Conservation (phyloP, 2,797 vertebrate species). For the Mallotus villosus region DNA sequence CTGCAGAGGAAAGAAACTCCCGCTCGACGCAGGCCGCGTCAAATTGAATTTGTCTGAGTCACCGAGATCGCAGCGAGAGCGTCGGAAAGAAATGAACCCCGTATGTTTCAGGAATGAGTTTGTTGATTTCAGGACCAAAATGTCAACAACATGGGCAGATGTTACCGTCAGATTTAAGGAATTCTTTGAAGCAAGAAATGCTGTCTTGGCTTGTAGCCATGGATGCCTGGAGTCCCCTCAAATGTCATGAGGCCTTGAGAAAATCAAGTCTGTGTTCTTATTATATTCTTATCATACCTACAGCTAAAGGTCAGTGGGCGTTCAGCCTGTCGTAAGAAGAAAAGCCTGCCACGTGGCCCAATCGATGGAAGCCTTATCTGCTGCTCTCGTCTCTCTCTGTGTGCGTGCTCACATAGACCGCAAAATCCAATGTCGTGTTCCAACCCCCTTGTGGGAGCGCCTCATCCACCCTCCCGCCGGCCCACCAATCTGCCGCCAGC, state of each 20-base stretch:
- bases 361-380: slow-evolving; percentile 1
- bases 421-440: slow-evolving; percentile 27
- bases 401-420: background rate
- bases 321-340: background rate
- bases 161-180: background rate
- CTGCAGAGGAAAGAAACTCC: slow-evolving; percentile 25
- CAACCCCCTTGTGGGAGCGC: slow-evolving; percentile 21
- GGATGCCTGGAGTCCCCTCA: background rate
- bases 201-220: background rate
- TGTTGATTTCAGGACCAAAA: background rate
- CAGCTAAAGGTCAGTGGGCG: background rate
- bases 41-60: slow-evolving; percentile 50
- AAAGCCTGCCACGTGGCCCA: background rate
- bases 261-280: background rate
- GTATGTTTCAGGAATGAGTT: background rate
- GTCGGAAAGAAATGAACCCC: background rate
- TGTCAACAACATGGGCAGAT: background rate
- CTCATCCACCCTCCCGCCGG: slow-evolving; percentile 44
- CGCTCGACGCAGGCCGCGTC: background rate
- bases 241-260: background rate
- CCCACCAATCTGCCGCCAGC: slow-evolving; percentile 53
- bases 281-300: background rate
- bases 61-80: slow-evolving; percentile 13
- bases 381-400: background rate
- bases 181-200: background rate